Conservation (phyloP, 2,797 vertebrate species). For the Vireo griseus region DNA sequence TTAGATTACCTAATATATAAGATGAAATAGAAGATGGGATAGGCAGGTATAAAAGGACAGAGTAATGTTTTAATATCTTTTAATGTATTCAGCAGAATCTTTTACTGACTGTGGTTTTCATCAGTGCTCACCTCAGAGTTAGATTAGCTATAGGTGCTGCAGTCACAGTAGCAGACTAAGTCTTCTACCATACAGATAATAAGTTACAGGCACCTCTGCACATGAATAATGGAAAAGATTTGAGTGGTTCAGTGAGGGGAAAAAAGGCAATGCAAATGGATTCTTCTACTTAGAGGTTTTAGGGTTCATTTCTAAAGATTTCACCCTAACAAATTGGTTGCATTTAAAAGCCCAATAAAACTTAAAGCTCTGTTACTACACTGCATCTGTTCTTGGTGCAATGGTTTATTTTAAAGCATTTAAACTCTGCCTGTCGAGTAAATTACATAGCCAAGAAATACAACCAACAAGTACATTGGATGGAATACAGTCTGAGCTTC, state of each 20-base stretch:
- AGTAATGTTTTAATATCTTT: background rate
- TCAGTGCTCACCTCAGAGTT: background rate
- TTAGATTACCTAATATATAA: background rate
- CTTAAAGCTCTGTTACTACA: background rate
- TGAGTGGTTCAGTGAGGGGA: background rate
- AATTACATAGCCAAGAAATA: conserved; percentile 51
- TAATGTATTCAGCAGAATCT: background rate
- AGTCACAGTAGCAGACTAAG: background rate
- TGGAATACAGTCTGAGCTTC: background rate
- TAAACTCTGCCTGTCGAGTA: conserved; percentile 49
- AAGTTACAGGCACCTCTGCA: background rate
- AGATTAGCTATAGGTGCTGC: background rate
- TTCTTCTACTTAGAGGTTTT: background rate
- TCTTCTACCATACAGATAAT: background rate
- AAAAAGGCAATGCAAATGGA: background rate
- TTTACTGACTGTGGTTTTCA: background rate
- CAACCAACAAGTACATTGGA: background rate
- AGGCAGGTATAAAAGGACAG: background rate
- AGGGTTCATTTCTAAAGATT: conserved; percentile 45
- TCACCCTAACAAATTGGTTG: conserved; percentile 25
- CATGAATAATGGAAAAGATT: conserved; percentile 39
- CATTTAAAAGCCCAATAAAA: conserved; percentile 48
- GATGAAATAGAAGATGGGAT: background rate
- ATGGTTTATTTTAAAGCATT: conserved; percentile 56
- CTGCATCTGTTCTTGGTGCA: conserved; percentile 19